Conservation (phyloP, 2,888 invertebrate genomes). For the Chaitophorus viminalis region DNA sequence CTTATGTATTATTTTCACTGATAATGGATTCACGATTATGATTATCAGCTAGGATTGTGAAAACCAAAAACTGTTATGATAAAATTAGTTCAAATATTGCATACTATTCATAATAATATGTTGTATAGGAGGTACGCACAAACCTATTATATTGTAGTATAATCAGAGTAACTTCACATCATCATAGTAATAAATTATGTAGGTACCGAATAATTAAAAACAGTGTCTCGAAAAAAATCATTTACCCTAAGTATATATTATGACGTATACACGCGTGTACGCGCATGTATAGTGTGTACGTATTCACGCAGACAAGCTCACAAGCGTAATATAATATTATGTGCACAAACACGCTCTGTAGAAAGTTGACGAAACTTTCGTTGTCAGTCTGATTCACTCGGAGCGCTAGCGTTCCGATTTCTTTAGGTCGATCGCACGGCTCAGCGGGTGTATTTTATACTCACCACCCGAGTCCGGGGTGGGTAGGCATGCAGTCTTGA, state of each 20-base stretch:
- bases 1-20: too few species aligned
- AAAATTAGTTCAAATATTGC: too few species aligned
- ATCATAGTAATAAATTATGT: too few species aligned
- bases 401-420: constrained; percentile 49
- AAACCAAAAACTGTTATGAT: too few species aligned
- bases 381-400: not conserved
- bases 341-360: not conserved
- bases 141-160: too few species aligned
- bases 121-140: too few species aligned
- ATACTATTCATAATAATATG: too few species aligned
- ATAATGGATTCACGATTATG: too few species aligned
- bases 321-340: not conserved
- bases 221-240: not conserved
- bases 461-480: not conserved
- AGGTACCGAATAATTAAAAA: not conserved
- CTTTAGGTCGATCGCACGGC: constrained; percentile 37
- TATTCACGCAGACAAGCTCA: not conserved
- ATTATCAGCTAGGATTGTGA: too few species aligned
- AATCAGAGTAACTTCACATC: too few species aligned
- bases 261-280: not conserved
- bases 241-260: not conserved
- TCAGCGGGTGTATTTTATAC: not conserved
- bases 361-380: constrained; percentile 32
- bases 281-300: not conserved
- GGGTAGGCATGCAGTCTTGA: constrained; percentile 51